A percentile compares a stretch with the other conserved stretches of the same genome.
Evolutionary conservation across 2,888 invertebrate species (phyloP).

Genomic region (Caenorhabditis panamensis): DNA sequence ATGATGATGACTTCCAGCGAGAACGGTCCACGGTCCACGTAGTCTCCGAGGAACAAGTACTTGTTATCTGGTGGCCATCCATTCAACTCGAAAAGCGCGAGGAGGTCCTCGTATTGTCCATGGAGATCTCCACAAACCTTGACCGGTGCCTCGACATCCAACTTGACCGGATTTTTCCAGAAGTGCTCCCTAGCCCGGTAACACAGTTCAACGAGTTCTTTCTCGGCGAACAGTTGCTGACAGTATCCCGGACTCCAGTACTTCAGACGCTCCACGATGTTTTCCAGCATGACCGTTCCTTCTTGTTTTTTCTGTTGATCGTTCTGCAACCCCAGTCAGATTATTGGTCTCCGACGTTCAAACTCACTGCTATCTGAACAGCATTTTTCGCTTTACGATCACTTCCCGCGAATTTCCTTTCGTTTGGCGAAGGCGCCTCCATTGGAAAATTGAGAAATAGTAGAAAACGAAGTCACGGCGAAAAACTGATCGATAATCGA

Average conservation of each 20-base stretch:
- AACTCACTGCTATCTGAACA: too few relatives aligned
- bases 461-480: too few relatives aligned
- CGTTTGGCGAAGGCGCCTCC: too few relatives aligned
- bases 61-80: conserved; percentile 60
- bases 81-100: conserved; percentile 69
- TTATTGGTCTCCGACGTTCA: too few relatives aligned
- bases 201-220: conserved; percentile 74
- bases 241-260: conserved; percentile 68
- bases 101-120: conserved; percentile 88
- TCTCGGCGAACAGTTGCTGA: conserved; percentile 70
- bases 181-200: conserved; percentile 62
- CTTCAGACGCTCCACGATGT: too few relatives aligned
- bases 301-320: too few relatives aligned
- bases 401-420: too few relatives aligned
- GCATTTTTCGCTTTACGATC: too few relatives aligned
- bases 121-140: conserved; percentile 99
- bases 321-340: too few relatives aligned
- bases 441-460: too few relatives aligned
- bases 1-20: conserved; percentile 85
- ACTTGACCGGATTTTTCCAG: conserved; percentile 40
- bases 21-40: conserved; percentile 96
- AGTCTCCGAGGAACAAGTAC: conserved; percentile 86
- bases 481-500: too few relatives aligned
- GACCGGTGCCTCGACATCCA: conserved; percentile 88
- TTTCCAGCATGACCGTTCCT: too few relatives aligned